These are phyloP conservation scores for Arctocebus calabarensis DNA, from an alignment of 2,797 vertebrate species.

Conservation along the genomic window DNA sequence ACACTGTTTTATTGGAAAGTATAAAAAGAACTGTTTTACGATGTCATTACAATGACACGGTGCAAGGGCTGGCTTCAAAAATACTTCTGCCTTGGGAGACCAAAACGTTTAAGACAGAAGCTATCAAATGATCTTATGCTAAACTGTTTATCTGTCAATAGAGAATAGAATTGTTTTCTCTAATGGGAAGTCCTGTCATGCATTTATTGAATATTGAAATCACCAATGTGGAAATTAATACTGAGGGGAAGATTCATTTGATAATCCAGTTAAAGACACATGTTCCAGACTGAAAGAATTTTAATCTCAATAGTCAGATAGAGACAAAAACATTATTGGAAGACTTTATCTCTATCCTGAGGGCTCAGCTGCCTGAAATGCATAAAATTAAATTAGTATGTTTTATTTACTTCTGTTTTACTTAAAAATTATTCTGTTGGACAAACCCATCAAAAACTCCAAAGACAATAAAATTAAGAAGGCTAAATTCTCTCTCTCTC, in stretches of 20 bases:
- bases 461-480: conserved; percentile 44
- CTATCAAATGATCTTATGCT: conserved; percentile 74
- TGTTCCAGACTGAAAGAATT: conserved; percentile 48
- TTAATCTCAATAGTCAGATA: conserved; percentile 58
- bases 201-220: conserved; percentile 72
- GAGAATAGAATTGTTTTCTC: conserved; percentile 73
- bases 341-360: conserved; percentile 47
- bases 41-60: conserved; percentile 80
- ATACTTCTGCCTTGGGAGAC: conserved; percentile 78
- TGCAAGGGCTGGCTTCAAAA: conserved; percentile 74
- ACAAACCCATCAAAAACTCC: conserved; percentile 36
- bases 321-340: conserved; percentile 48
- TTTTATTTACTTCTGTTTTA: conserved; percentile 62
- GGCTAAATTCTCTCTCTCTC: too few relatives aligned
- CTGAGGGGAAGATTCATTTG: conserved; percentile 32
- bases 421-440: conserved; percentile 47
- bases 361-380: background rate
- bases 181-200: conserved; percentile 48
- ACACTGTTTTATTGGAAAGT: conserved; percentile 82
- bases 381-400: conserved; percentile 62
- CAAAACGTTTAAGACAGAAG: conserved; percentile 73
- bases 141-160: conserved; percentile 77
- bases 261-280: conserved; percentile 62
- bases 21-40: conserved; percentile 82
- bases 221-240: conserved; percentile 69